Percentiles rank a stretch among this genome's conserved stretches.
These are phyloP conservation scores for Teleiodes luculella DNA, from an alignment of 2,888 invertebrate genomes.

Conservation along the genomic window DNA sequence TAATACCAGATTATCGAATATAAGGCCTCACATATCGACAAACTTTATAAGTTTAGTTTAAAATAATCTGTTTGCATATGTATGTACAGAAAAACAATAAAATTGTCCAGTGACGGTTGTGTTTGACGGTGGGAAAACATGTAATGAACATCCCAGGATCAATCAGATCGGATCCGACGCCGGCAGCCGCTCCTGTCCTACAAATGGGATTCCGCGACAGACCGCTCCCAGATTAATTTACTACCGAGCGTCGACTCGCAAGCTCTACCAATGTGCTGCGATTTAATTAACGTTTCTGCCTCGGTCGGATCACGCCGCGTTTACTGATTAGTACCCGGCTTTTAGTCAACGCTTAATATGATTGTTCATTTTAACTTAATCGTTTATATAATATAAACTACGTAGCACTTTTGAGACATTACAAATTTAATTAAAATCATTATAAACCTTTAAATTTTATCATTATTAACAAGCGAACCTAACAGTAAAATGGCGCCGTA, in stretches of 20 bases:
- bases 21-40: too few species aligned
- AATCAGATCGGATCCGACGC: conserved; percentile 51
- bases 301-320: conserved; percentile 31
- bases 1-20: too few species aligned
- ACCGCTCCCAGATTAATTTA: conserved; percentile 55
- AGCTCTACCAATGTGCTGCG: conserved; percentile 46
- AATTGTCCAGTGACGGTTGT: too few species aligned
- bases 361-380: conserved; percentile 17
- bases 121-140: background rate
- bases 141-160: conserved; percentile 38
- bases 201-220: conserved; percentile 62
- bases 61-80: too few species aligned
- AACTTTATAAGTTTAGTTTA: too few species aligned
- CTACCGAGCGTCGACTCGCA: conserved; percentile 29
- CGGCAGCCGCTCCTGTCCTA: conserved; percentile 34
- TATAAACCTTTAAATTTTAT: too few species aligned
- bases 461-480: too few species aligned
- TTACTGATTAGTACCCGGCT: conserved; percentile 25
- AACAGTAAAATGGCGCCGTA: too few species aligned
- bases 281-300: conserved; percentile 53
- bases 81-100: too few species aligned
- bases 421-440: too few species aligned
- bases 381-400: too few species aligned
- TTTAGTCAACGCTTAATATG: conserved; percentile 3
- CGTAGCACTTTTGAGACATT: too few species aligned